Evolutionary conservation across 1,140 invertebrate genomes (phyloP).

Genomic region (Dreissena rostriformis): DNA sequence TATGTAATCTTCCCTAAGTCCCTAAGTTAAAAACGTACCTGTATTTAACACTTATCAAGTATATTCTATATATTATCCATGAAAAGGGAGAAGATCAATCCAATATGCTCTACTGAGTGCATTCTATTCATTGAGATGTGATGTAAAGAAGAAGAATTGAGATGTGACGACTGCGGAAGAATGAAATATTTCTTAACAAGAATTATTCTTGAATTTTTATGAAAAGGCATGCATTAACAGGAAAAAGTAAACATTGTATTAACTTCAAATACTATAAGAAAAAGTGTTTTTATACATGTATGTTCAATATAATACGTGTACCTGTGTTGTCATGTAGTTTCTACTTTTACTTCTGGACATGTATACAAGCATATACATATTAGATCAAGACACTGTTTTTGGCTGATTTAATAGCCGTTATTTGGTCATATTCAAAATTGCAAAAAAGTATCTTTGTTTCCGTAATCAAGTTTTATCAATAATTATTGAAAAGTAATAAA

Average conservation of each 20-base stretch:
- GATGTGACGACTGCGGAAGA: background rate
- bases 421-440: background rate
- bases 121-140: background rate
- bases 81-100: conserved; percentile 10
- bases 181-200: too few relatives aligned
- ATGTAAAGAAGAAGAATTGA: background rate
- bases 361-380: background rate
- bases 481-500: too few relatives aligned
- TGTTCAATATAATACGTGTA: too few relatives aligned
- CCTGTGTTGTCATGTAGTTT: too few relatives aligned
- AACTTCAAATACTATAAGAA: too few relatives aligned
- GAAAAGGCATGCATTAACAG: too few relatives aligned
- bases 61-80: background rate
- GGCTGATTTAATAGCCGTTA: background rate
- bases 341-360: too few relatives aligned
- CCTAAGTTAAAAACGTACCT: background rate
- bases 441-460: background rate
- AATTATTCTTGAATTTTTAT: too few relatives aligned
- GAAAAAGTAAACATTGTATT: too few relatives aligned
- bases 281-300: too few relatives aligned
- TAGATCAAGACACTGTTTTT: too few relatives aligned
- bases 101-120: background rate
- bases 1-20: background rate
- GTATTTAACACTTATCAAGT: background rate
- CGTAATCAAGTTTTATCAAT: background rate